These are phyloP conservation scores for Brachynemurus nebulosus DNA, from an alignment of 2,888 invertebrate genomes.

Conservation along the genomic window DNA sequence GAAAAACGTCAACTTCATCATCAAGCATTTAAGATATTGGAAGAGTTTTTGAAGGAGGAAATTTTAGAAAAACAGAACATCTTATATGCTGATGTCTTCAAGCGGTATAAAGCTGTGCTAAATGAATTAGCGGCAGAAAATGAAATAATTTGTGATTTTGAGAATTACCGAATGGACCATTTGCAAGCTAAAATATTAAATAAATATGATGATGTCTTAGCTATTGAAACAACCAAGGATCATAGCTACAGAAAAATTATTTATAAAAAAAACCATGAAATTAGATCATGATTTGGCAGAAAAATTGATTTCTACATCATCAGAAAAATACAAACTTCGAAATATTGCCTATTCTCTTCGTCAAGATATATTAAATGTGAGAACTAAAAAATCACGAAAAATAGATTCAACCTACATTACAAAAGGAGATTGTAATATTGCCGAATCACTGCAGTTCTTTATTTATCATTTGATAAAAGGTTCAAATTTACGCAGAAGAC, in stretches of 20 bases:
- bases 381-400: background rate
- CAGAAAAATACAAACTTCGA: background rate
- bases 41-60: background rate
- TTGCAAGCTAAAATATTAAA: conserved; percentile 19
- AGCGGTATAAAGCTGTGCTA: background rate
- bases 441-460: background rate
- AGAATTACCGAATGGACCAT: conserved; percentile 20
- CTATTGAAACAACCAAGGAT: conserved; percentile 18
- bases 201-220: conserved; percentile 20
- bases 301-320: background rate
- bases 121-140: conserved; percentile 10
- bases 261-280: conserved; percentile 16
- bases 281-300: conserved; percentile 12
- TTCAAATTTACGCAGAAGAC: background rate
- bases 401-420: background rate
- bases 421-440: background rate
- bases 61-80: background rate
- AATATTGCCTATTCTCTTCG: background rate
- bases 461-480: conserved; percentile 1
- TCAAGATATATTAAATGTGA: background rate
- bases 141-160: conserved; percentile 17
- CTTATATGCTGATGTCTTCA: background rate
- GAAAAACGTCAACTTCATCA: background rate
- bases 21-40: background rate
- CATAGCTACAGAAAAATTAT: conserved; percentile 17